Evolutionary conservation across 2,797 vertebrate genomes (phyloP).

Genomic region (Aselliscus stoliczkanus): DNA sequence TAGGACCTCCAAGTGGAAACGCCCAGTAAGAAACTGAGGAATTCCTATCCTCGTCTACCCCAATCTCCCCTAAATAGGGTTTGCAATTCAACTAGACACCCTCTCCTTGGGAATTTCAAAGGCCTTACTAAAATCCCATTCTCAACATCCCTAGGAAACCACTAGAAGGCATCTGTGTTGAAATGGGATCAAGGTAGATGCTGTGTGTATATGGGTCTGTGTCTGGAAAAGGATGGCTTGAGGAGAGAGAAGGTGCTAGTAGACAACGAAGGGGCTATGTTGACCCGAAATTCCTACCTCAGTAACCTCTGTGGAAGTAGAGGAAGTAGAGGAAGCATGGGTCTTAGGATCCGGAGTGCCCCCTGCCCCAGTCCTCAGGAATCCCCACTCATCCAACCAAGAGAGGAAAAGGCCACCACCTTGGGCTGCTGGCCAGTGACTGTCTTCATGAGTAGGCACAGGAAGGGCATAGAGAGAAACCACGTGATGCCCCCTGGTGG

Average conservation of each 20-base stretch:
- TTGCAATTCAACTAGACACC: not conserved
- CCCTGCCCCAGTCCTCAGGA: not conserved
- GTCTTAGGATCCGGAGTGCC: not conserved
- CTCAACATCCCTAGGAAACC: not conserved
- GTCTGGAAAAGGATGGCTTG: not conserved
- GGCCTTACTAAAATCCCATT: not conserved
- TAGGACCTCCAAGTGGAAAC: not conserved
- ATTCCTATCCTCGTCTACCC: fast-evolving
- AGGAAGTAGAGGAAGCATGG: not conserved
- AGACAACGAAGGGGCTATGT: not conserved
- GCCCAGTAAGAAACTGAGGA: not conserved
- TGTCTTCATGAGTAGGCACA: not conserved
- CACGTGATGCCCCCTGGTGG: not conserved
- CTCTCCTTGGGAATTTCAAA: not conserved
- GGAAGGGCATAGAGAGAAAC: not conserved
- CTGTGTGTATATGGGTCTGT: not conserved
- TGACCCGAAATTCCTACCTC: fast-evolving
- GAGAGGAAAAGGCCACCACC: not conserved
- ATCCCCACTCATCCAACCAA: not conserved
- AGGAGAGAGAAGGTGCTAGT: not conserved
- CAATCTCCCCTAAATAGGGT: not conserved
- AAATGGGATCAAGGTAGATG: not conserved
- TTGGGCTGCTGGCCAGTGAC: not conserved
- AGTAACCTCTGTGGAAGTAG: not conserved
- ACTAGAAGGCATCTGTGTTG: not conserved